These are phyloP conservation scores for Epinephelus malabaricus DNA, from an alignment of 2,797 vertebrate species.

Conservation along the genomic window DNA sequence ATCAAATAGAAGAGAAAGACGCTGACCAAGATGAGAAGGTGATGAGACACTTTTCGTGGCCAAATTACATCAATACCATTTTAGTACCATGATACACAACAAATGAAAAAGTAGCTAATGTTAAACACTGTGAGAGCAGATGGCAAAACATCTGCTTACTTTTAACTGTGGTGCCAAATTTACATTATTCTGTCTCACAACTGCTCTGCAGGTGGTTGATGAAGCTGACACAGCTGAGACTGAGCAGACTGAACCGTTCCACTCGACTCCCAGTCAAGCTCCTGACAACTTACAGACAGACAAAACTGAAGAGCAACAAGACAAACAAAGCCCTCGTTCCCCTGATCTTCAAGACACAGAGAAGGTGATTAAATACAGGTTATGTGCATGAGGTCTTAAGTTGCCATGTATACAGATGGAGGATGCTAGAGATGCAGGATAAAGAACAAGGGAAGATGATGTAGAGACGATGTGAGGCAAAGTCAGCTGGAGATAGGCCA, in stretches of 20 bases:
- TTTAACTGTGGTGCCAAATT: neutral
- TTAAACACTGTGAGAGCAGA: neutral
- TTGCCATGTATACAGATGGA: neutral
- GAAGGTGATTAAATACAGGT: slow-evolving; percentile 49
- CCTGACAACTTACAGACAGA: slow-evolving; percentile 24
- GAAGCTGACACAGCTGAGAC: slow-evolving; percentile 18
- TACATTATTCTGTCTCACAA: slow-evolving; percentile 19
- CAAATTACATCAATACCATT: neutral
- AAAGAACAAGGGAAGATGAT: slow-evolving; percentile 5
- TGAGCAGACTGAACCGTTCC: slow-evolving; percentile 17
- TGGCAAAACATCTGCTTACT: neutral
- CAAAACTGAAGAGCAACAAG: slow-evolving; percentile 16
- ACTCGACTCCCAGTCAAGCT: slow-evolving; percentile 8
- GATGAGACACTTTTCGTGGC: slow-evolving; percentile 17
- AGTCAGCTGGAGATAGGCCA: slow-evolving; percentile 3
- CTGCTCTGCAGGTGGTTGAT: slow-evolving; percentile 47
- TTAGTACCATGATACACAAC: neutral
- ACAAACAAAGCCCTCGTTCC: slow-evolving; percentile 18
- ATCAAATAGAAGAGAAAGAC: slow-evolving; percentile 20
- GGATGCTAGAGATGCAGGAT: slow-evolving; percentile 3
- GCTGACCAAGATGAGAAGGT: slow-evolving; percentile 56
- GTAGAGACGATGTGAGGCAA: neutral
- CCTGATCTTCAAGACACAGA: slow-evolving; percentile 12
- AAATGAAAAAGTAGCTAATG: neutral
- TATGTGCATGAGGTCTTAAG: neutral